Base-by-base conservation (phyloP, 1,140 invertebrate species). In the Archivesica marissinica region DNA sequence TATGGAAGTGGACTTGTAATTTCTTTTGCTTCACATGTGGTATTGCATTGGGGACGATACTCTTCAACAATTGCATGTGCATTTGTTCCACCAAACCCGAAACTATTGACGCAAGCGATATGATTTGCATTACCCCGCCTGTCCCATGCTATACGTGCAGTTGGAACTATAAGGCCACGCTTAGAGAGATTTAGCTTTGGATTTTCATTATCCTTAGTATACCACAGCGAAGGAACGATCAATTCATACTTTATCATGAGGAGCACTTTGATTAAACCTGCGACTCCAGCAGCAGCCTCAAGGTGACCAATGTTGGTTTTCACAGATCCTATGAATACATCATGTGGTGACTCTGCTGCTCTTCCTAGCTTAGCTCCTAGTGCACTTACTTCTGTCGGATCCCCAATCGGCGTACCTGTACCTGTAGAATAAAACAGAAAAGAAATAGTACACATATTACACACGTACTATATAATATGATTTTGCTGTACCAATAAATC, bases 261-360 rank as follows among this genome's bases (percentile, higher is more conserved):
- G 30, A 92, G 59, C 35, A 92, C 86, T 59, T 99, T 99, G 0
- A 97, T 97, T 47, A 99, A 94, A 0, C 97, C 97, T 91, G 97
- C 98, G 28, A 98, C 93, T 30, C 98, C 98, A 20, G 98, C 98
- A 0, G 98, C 97, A 1, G 98, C 96, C 93, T 99, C 98, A 2
- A 98, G 76, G 86, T 92, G 91, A 7, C 90, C 91, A 20, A 92
- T 91, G 68, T 92, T 92, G 59, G 91, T 90, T 59, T 92, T 92
- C 3, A 91, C 89, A 25, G 91, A 92, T 13, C 91, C 91, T 6
- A 91, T 89, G 59, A 75, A 87, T 39, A 84, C 68, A 17, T 64
- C 33, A 28, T 80, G 30, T 13, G 39, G n/a, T 13, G 54, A 30
- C 17, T 54, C 28, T 17, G 38, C 39, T 13, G 20, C 17, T 70